Percentiles rank a stretch among this genome's conserved stretches.
Evolutionary conservation across 1,140 invertebrate species (phyloP).

Genomic region (Apis cerana): DNA sequence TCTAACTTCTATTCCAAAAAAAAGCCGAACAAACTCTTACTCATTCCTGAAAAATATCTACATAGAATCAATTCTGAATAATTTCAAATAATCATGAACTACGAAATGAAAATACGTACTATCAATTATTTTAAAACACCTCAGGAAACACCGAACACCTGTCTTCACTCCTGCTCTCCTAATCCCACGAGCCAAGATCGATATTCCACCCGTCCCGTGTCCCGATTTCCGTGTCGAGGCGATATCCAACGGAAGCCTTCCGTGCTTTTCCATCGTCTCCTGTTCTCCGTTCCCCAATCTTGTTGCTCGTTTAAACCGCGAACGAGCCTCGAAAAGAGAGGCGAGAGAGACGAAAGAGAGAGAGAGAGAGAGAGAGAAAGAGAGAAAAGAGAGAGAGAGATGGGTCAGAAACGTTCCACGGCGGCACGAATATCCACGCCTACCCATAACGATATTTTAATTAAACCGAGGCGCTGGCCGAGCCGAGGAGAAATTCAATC

Average conservation of each 20-base stretch:
- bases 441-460: constrained; percentile 83
- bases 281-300: constrained; percentile 2
- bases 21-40: no score
- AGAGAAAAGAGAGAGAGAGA: neutral
- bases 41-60: no score
- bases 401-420: constrained; percentile 67
- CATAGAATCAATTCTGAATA: no score
- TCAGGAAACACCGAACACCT: no score
- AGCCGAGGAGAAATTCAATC: constrained; percentile 81
- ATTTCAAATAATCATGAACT: no score
- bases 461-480: constrained; percentile 79
- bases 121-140: neutral
- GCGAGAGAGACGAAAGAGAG: neutral
- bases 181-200: neutral
- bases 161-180: neutral
- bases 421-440: constrained; percentile 78
- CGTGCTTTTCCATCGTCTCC: constrained; percentile 38
- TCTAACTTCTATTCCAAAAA: no score
- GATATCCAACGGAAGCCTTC: constrained; percentile 52
- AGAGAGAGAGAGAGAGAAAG: no score
- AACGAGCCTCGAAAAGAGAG: constrained; percentile 60
- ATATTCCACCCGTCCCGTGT: neutral
- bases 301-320: constrained; percentile 29
- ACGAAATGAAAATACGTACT: no score
- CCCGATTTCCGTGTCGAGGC: neutral